Evolutionary conservation across 2,888 invertebrate species (phyloP), one percentile per base, ranked within the genome.

Genomic region (Lapara coniferarum): DNA sequence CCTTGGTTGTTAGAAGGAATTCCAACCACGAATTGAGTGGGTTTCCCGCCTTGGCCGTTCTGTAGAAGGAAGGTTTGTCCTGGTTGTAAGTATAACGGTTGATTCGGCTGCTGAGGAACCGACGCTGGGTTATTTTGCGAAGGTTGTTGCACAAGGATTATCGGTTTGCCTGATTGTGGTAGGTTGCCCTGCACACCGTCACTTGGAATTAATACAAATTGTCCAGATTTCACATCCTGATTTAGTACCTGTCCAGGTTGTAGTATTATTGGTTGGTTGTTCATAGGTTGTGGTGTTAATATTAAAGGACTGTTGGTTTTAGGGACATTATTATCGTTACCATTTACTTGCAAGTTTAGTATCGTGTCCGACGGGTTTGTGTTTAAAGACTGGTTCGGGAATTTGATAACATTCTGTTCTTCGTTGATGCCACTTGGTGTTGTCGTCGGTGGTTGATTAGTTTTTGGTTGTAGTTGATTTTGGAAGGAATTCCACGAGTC

Each of bases 111-210:
- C 19, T 71, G 70, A 44, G 52, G 55, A 13, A 66, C 30, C 8
- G 69, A 10, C 30, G 66, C 44, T 14, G 78, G 59, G 70, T 77
- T 25, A 70, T 71, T 71, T 49, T 72, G 71, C 0, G 68, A 14
- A 2, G 73, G 75, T 58, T 77, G 80, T 66, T 77, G 77, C 2
- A 77, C 66, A 2, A 72, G 57, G 14, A 77, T 53, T 14, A 75
- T 66, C 7, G 72, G 71, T 63, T 76, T 78, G 68, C 72, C 73
- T 37, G 73, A n/a, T 30, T 66, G 66, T 44, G 73, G 30, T 10
- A 53, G 66, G 52, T 56, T 67, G 10, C 16, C 49, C 13, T 46
- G 63, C 5, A 63, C 12, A 19, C 13, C 49, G 13, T 46, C 63
- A 19, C 46, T 19, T 6, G 63, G 49, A 63, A 25, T 19, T 49